These are phyloP conservation scores for Epizoanthus stellaris DNA, from an alignment of 92 coral and sea anemone species.

Conservation along the genomic window DNA sequence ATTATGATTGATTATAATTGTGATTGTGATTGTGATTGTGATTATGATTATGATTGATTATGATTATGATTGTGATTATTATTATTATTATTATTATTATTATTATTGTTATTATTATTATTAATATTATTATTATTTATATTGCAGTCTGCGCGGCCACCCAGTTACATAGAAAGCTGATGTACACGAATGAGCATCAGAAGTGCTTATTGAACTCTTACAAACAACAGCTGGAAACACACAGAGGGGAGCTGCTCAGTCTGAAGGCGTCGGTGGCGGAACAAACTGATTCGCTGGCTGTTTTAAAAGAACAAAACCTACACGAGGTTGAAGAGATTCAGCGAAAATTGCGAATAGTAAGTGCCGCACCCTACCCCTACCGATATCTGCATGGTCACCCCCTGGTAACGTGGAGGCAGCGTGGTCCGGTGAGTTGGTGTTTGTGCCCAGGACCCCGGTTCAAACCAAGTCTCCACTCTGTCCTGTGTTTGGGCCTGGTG, in stretches of 20 bases:
- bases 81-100: too few species aligned
- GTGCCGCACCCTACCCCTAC: neutral
- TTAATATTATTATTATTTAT: neutral
- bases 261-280: slow-evolving; percentile 69
- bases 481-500: too few species aligned
- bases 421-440: too few species aligned
- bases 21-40: too few species aligned
- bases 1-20: too few species aligned
- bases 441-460: too few species aligned
- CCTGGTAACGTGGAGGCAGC: too few species aligned
- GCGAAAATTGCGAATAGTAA: slow-evolving; percentile 82
- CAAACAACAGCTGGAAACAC: slow-evolving; percentile 68
- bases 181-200: slow-evolving; percentile 90
- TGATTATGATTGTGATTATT: too few species aligned
- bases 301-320: slow-evolving; percentile 31
- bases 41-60: too few species aligned
- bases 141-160: slow-evolving; percentile 74
- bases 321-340: slow-evolving; percentile 53
- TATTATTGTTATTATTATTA: too few species aligned
- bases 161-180: slow-evolving; percentile 83
- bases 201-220: slow-evolving; percentile 73
- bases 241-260: slow-evolving; percentile 68
- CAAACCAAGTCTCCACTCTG: too few species aligned
- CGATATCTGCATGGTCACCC: neutral
- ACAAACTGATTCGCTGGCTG: slow-evolving; percentile 45